Base-by-base conservation (phyloP, 2,888 invertebrate genomes). In the Zootermopsis nevadensis region DNA sequence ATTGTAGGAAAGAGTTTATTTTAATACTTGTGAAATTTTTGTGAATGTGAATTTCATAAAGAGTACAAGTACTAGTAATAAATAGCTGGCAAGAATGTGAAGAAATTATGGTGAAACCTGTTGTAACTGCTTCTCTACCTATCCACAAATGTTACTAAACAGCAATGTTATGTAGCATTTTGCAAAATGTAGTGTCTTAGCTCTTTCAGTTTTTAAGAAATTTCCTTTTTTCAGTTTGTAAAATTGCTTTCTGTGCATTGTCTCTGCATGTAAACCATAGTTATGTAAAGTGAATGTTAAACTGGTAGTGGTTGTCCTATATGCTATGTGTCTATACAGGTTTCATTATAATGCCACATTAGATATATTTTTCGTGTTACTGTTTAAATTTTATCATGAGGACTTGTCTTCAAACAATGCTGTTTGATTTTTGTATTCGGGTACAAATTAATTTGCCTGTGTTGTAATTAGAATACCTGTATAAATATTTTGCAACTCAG, bases 71-170 rank as follows among this genome's bases (percentile, higher is more conserved):
- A 27, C 27, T n/a, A 48, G 48, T 48, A 48, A 48, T 12, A 19
- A 15, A 48, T 48, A 19, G 3, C 19, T 12, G 48, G 48, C 48
- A 48, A 19, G 48, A 48, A 42, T 12, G 42, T 60, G n/a, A 60
- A 27, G 60, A 60, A 27, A 27, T 60, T 60, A 60, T n/a, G n/a
- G n/a, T 60, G 60, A 60, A 60, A 60, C 60, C 60, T 60, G 60
- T 60, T 60, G n/a, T n/a, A n/a, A 60, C 60, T 60, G 60, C 60
- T 27, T 7, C 55, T 55, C 7, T 12, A n/a, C 15, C 60, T 60
- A 4, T 19, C 27, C n/a, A 6, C 60, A n/a, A 7, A n/a, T 60
- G 7, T 12, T 27, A n/a, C 27, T 60, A 1, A 60, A 60, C n/a
- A n/a, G 24, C 60, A 60, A 10, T n/a, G 60, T 60, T 60, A n/a